Evolutionary conservation across 1,140 invertebrate species (phyloP), one percentile per base, ranked within the genome.

Genomic region (Hylaeus volcanicus): DNA sequence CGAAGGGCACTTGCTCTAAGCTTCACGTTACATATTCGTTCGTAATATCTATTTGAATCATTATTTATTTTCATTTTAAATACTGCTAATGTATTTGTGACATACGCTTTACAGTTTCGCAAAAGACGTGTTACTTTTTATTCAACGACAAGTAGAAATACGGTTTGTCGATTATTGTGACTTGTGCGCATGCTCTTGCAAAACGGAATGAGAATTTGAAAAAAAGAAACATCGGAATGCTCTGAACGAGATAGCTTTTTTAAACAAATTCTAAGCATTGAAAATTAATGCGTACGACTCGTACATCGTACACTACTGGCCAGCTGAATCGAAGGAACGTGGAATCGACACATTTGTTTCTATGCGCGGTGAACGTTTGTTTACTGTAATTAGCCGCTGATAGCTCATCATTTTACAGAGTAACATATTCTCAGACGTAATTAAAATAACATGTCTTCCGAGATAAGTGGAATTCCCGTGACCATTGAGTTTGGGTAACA

Each of bases 401-500:
- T 58, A 56, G 26, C 11, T 48, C 0, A 64, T 41, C 45, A 51
- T 1, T 41, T 26, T 39, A 0, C 14, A 39, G 9, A 26, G 5
- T 11, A 39, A 14, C 8, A 51, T 6, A 51, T 6, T 58, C 9
- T 37, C 2, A 48, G 3, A 0, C 1, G 41, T 43, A 78, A 63
- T 14, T 39, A 11, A n/a, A 15, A 53, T 26, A 64, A 56, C n/a
- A 88, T 88, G 86, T 69, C 74, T 48, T 74, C 61, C 0, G 55
- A 66, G 43, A 66, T 66, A 37, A 56, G 15, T n/a, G 61, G 26
- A 64, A 37, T 89, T 8, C 70, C 85, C 12, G 45, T 92, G n/a
- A 90, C 63, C 2, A 79, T 92, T 8, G 89, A 92, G 79, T 92
- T 92, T 8, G 87, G 91, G 91, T 92, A 89, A 91, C 61, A 1